A percentile compares a stretch with the other conserved stretches of the same genome.
These are phyloP conservation scores for Caranx melampygus DNA, from an alignment of 2,113 vertebrate species.

Conservation along the genomic window DNA sequence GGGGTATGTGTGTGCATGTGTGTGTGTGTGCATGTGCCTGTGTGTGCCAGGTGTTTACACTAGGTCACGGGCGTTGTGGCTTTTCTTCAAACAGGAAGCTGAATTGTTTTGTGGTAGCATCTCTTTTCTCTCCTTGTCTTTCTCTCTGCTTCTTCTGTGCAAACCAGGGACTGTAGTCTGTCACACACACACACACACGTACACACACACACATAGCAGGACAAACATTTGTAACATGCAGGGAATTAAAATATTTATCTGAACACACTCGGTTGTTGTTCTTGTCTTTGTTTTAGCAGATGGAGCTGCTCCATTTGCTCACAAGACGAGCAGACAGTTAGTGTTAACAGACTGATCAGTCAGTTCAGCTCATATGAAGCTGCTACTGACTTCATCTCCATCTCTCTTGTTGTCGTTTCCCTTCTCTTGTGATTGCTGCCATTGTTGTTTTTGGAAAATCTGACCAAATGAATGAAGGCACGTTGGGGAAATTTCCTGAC, in stretches of 20 bases:
- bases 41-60: slow-evolving; percentile 64
- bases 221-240: slow-evolving; percentile 6
- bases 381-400: not conserved
- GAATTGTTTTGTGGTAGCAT: slow-evolving; percentile 49
- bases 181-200: not conserved
- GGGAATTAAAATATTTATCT: slow-evolving; percentile 38
- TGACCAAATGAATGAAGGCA: not conserved
- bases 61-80: slow-evolving; percentile 70
- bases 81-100: slow-evolving; percentile 71
- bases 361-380: not conserved
- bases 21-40: slow-evolving; percentile 2
- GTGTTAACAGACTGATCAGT: slow-evolving; percentile 1
- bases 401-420: too few relatives aligned
- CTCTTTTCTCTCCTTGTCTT: slow-evolving; percentile 14
- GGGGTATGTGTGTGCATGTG: not conserved
- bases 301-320: slow-evolving; percentile 10
- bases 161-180: slow-evolving; percentile 12
- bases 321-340: not conserved
- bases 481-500: not conserved
- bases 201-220: not conserved
- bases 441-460: not conserved
- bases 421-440: not conserved
- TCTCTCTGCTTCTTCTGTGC: slow-evolving; percentile 9
- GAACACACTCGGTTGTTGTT: not conserved
- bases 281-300: slow-evolving; percentile 15